Conservation (phyloP, 2,113 vertebrate genomes). For the Himantopus leucocephalus region DNA sequence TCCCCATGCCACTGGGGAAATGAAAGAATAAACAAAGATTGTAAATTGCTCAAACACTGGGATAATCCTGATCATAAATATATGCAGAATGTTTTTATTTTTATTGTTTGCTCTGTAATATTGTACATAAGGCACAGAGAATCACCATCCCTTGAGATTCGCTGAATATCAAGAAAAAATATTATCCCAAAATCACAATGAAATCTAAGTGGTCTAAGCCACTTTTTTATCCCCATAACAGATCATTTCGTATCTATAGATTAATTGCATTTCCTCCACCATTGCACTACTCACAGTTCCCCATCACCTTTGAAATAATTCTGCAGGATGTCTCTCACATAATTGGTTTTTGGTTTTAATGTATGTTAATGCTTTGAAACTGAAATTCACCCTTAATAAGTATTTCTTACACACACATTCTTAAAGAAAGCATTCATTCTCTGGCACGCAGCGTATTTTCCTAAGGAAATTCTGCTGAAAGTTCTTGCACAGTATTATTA, state of each 20-base stretch:
- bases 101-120: conserved; percentile 32
- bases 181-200: background rate
- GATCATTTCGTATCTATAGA: background rate
- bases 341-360: conserved; percentile 26
- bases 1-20: background rate
- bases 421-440: conserved; percentile 10
- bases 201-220: conserved; percentile 15
- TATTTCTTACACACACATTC: background rate
- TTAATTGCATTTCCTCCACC: background rate
- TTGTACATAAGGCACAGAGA: background rate
- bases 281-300: background rate
- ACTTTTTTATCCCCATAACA: background rate
- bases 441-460: conserved; percentile 1
- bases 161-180: background rate
- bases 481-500: background rate
- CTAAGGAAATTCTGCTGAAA: conserved; percentile 34
- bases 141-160: background rate
- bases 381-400: background rate
- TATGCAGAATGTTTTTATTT: conserved; percentile 57
- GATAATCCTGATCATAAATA: conserved; percentile 48
- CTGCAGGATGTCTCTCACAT: background rate
- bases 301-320: background rate
- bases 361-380: conserved; percentile 1
- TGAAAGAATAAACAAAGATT: conserved; percentile 47
- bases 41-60: conserved; percentile 38